A percentile compares a stretch with the other conserved stretches of the same genome.
phyloP scores from a whole-genome alignment of 1,140 invertebrate species.

The Neodiprion fabricii region DNA sequence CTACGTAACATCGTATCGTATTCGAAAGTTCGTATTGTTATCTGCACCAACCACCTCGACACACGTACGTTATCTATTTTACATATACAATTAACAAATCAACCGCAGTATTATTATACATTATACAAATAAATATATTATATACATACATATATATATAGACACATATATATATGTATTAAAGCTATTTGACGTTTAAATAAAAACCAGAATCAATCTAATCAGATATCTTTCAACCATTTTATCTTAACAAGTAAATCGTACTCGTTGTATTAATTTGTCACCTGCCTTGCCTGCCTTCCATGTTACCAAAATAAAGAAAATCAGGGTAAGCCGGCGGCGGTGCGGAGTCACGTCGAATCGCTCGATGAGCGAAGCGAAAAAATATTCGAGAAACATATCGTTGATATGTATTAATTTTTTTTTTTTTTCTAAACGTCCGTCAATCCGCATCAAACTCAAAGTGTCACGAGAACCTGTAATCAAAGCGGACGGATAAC shows the following conservation, averaged over 20 bases:
- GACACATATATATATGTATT: neutral
- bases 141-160: neutral
- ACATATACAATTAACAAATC: neutral
- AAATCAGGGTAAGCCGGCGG: too few species aligned
- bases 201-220: neutral
- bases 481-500: too few species aligned
- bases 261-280: neutral
- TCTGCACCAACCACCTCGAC: too few species aligned
- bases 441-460: too few species aligned
- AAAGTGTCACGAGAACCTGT: too few species aligned
- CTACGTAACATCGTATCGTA: neutral
- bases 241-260: neutral
- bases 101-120: constrained; percentile 1
- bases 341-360: too few species aligned
- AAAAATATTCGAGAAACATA: too few species aligned
- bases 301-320: too few species aligned
- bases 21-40: neutral
- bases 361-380: too few species aligned
- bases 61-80: neutral
- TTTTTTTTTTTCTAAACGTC: too few species aligned
- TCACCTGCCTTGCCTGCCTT: neutral
- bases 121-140: constrained; percentile 3
- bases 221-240: neutral
- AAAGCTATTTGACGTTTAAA: constrained; percentile 5
- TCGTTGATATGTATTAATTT: too few species aligned